Evolutionary conservation across 92 coral and sea anemone species (phyloP).

Genomic region (Phymanthus crucifer): DNA sequence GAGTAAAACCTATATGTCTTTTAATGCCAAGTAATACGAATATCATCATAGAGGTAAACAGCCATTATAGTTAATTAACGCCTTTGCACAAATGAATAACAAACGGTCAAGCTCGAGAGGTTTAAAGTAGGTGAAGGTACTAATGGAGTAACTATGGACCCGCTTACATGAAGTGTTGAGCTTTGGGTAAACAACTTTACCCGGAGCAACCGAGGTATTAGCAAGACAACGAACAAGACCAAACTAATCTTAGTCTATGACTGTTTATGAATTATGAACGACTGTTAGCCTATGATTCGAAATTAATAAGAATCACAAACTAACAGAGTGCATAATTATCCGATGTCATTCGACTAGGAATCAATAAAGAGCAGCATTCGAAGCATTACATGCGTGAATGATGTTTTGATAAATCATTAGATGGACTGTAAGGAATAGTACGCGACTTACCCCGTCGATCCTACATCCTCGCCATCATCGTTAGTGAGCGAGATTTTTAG

Average conservation of each 20-base stretch:
- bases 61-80: neutral
- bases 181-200: neutral
- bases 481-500: slow-evolving; percentile 81
- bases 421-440: neutral
- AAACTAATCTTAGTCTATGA: neutral
- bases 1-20: neutral
- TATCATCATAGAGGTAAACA: neutral
- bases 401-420: neutral
- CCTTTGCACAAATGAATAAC: neutral
- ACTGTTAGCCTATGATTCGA: neutral
- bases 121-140: neutral
- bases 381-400: neutral
- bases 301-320: neutral
- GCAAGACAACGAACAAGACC: neutral
- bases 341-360: neutral
- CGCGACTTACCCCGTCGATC: neutral
- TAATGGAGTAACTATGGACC: neutral
- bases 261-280: neutral
- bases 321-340: neutral
- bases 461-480: slow-evolving; percentile 73
- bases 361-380: neutral
- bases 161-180: neutral
- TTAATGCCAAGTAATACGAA: neutral
- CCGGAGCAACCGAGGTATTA: slow-evolving; percentile 1
- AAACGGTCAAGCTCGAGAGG: neutral